These are phyloP conservation scores for Botia almorhae DNA, from an alignment of 2,797 vertebrate species.

Conservation along the genomic window DNA sequence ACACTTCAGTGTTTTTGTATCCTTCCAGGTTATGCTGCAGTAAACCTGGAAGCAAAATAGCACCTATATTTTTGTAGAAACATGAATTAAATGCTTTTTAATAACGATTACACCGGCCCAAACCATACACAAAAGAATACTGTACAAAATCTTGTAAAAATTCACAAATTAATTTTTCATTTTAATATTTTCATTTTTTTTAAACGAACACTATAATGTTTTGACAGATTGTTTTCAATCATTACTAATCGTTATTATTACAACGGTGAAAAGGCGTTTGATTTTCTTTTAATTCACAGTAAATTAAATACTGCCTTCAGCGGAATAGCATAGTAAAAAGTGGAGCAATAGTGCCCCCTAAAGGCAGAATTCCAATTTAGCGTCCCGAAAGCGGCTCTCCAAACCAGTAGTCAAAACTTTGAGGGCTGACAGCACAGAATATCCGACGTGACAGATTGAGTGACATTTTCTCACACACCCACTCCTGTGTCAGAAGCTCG, in stretches of 20 bases:
- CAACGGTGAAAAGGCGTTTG: not conserved
- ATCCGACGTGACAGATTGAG: too few species aligned
- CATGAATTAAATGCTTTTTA: not conserved
- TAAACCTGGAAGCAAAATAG: too few species aligned
- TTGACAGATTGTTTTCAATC: not conserved
- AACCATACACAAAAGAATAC: not conserved
- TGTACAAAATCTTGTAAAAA: not conserved
- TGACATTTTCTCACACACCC: too few species aligned
- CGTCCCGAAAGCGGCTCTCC: not conserved
- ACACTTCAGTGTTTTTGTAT: not conserved
- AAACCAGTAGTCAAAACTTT: too few species aligned
- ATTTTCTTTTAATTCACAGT: not conserved
- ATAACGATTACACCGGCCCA: too few species aligned
- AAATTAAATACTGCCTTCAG: not conserved
- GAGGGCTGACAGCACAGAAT: too few species aligned
- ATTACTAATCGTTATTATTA: not conserved
- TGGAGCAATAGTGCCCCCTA: conserved; percentile 76
- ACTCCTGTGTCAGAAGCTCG: too few species aligned
- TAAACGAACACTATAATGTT: too few species aligned
- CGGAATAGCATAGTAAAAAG: conserved; percentile 14
- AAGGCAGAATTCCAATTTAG: conserved; percentile 36
- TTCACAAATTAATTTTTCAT: not conserved
- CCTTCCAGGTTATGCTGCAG: too few species aligned
- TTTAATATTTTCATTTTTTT: not conserved
- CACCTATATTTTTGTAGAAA: not conserved